Evolutionary conservation across 1,140 invertebrate genomes (phyloP).

Genomic region (Hyles vespertilio): DNA sequence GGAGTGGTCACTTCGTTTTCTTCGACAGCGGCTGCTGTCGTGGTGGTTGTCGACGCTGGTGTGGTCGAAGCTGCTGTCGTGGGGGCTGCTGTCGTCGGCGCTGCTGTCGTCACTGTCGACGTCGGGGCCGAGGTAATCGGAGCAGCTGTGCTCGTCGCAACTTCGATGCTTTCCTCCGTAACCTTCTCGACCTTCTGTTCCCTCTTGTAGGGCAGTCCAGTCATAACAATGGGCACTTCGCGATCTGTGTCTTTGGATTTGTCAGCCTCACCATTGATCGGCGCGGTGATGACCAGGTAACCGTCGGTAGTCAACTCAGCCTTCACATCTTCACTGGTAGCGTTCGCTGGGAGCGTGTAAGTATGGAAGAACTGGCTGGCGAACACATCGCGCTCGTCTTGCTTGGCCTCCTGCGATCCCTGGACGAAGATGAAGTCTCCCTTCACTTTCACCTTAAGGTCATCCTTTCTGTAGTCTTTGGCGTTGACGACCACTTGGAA

Average conservation of each 20-base stretch:
- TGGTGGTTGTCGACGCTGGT: constrained; percentile 4
- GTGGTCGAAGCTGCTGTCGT: constrained; percentile 21
- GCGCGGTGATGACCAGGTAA: constrained; percentile 44
- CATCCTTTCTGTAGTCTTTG: constrained; percentile 57
- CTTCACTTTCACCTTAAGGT: constrained; percentile 62
- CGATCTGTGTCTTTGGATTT: constrained; percentile 30
- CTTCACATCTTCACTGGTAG: constrained; percentile 43
- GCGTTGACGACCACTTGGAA: constrained; percentile 62
- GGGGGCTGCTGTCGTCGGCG: constrained; percentile 3
- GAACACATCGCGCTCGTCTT: constrained; percentile 52
- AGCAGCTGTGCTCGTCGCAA: background rate
- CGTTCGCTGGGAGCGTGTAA: constrained; percentile 52
- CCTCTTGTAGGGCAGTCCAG: constrained; percentile 35
- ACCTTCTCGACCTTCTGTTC: constrained; percentile 27
- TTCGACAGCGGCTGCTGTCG: constrained; percentile 19
- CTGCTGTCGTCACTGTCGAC: background rate
- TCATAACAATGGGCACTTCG: constrained; percentile 52
- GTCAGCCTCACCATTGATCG: constrained; percentile 30
- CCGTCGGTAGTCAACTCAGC: constrained; percentile 47
- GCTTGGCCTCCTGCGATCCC: constrained; percentile 58
- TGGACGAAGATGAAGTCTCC: constrained; percentile 59
- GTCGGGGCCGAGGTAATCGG: background rate
- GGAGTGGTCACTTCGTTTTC: constrained; percentile 47
- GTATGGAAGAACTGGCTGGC: constrained; percentile 69
- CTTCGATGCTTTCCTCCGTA: constrained; percentile 16